Conservation (phyloP, 2,888 invertebrate genomes). For the Drosophila tanythrix region DNA sequence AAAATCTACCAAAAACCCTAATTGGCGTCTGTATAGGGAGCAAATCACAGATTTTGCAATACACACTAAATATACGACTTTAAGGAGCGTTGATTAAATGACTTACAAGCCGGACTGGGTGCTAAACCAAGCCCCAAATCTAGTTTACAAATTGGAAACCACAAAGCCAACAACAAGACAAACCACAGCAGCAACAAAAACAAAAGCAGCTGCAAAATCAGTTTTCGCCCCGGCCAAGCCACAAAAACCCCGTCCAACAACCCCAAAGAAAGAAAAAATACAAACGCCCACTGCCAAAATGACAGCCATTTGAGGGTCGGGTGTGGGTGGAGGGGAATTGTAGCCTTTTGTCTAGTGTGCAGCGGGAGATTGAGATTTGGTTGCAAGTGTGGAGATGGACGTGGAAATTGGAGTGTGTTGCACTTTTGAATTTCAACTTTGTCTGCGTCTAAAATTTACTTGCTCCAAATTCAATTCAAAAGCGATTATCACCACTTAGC, state of each 20-base stretch:
- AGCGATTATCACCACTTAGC: slow-evolving; percentile 80
- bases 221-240: slow-evolving; percentile 61
- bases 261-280: slow-evolving; percentile 16
- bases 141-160: slow-evolving; percentile 73
- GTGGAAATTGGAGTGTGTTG: slow-evolving; percentile 52
- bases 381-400: slow-evolving; percentile 1
- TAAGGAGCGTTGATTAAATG: slow-evolving; percentile 61
- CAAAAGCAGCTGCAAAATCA: slow-evolving; percentile 45
- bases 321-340: not conserved
- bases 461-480: slow-evolving; percentile 77
- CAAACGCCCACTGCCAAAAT: slow-evolving; percentile 21
- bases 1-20: not conserved
- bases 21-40: not conserved
- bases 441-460: slow-evolving; percentile 70
- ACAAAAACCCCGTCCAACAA: slow-evolving; percentile 45
- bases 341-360: slow-evolving; percentile 53
- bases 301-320: slow-evolving; percentile 1
- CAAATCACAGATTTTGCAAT: not conserved
- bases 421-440: slow-evolving; percentile 75
- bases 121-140: slow-evolving; percentile 55
- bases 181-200: slow-evolving; percentile 57
- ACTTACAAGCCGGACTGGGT: slow-evolving; percentile 43
- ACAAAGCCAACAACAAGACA: slow-evolving; percentile 61
- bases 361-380: slow-evolving; percentile 19
- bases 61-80: slow-evolving; percentile 21